Base-by-base conservation (phyloP, 2,888 invertebrate species). In the Hipparchia semele region DNA sequence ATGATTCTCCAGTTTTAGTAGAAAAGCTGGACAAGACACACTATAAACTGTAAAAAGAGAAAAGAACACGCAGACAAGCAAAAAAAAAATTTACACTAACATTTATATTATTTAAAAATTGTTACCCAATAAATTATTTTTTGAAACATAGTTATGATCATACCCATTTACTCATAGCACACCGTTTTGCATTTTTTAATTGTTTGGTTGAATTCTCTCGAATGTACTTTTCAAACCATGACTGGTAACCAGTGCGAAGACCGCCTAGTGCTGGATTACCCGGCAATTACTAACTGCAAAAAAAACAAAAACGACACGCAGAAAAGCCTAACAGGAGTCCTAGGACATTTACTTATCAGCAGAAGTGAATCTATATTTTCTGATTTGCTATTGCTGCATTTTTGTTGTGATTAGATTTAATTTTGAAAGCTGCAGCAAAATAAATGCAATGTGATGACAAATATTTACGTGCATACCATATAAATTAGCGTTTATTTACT, bases 11-110 rank as follows among this genome's bases (percentile, higher is more conserved):
- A 62, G 46, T n/a, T 62, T 62, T 13, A 49, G 13, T 51, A 10
- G 33, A 9, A 39, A 62, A 62, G 9, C 64, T 51, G 64, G 49
- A 64, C 33, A 59, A 51, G 51, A 33, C 67, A 60, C 70, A 39
- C 62, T 64, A 64, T 13, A 13, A 64, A 74, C 71, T 71, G 73
- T 71, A 68, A 68, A 71, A 53, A 67, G 9, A 74, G 46, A 60
- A 23, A 73, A 67, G 23, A 73, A 67, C 64, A 74, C 74, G 74
- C 65, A 64, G 64, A 71, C 58, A 73, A 71, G 71, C 73, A 68
- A 74, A 74, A 49, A 56, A 56, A 13, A 71, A 46, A 65, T n/a
- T 64, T 6, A 23, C 8, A 13, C 56, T 61, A 73, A 54, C 12
- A 39, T 46, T 46, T 46, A 58, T 13, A 56, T 58, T 58, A 23